phyloP scores from a whole-genome alignment of 2,113 vertebrate species.

The Stictonetta naevosa region DNA sequence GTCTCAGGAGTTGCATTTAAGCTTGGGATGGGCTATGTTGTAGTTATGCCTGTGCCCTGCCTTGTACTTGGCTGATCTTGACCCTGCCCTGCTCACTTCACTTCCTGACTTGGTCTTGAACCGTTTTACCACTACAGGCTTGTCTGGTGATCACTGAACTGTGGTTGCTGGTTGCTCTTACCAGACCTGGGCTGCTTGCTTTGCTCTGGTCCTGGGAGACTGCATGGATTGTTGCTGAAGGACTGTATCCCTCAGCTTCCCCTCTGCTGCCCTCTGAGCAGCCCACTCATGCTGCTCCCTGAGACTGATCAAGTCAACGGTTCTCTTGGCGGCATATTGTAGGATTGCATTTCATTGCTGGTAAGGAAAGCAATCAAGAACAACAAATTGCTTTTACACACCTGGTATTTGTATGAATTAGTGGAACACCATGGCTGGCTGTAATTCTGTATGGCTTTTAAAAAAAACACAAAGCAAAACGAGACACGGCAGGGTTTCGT shows the following conservation, averaged over 20 bases:
- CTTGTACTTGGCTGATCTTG: not conserved
- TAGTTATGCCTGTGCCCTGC: rapidly evolving
- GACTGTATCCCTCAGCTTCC: not conserved
- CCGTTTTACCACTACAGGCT: not conserved
- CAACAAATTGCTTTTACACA: not conserved
- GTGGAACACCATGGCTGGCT: not conserved
- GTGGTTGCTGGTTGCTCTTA: not conserved
- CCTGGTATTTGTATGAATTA: not conserved
- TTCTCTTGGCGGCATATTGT: rapidly evolving
- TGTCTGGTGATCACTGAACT: not conserved
- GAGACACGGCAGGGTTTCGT: rapidly evolving
- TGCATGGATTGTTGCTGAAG: not conserved
- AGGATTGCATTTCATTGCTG: rapidly evolving
- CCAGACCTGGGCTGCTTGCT: not conserved
- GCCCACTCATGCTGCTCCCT: not conserved
- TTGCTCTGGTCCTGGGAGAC: not conserved
- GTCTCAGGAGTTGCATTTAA: not conserved
- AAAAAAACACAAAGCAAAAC: not conserved
- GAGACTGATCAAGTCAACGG: rapidly evolving
- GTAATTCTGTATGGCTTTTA: not conserved
- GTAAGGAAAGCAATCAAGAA: not conserved
- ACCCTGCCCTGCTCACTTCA: not conserved
- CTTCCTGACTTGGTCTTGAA: not conserved
- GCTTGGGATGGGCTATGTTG: not conserved
- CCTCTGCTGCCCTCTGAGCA: not conserved